Percentiles rank a stretch among this genome's conserved stretches.
Evolutionary conservation across 2,888 invertebrate species (phyloP).

Genomic region (Eutolmus rufibarbis): DNA sequence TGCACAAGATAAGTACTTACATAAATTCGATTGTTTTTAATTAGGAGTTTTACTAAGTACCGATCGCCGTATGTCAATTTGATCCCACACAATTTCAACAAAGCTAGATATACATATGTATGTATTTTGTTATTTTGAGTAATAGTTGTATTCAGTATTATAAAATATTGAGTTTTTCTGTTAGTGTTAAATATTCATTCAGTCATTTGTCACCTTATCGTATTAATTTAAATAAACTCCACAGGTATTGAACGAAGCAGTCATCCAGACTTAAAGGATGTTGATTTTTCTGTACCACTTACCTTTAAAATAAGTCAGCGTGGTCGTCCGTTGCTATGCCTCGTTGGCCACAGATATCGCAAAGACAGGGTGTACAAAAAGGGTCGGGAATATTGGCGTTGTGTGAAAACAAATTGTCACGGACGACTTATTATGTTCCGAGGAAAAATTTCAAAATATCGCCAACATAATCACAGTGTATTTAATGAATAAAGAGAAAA

Average conservation of each 20-base stretch:
- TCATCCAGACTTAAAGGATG: conserved; percentile 2
- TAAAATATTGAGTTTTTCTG: not conserved
- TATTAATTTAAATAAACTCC: not conserved
- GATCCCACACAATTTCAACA: too few species aligned
- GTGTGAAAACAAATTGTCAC: conserved; percentile 50
- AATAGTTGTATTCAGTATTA: too few species aligned
- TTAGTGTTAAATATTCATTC: not conserved
- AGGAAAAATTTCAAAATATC: conserved; percentile 50
- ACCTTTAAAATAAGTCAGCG: conserved; percentile 50
- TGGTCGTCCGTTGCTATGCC: conserved; percentile 49
- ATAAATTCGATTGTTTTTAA: too few species aligned
- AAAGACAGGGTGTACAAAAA: conserved; percentile 47
- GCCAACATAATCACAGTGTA: conserved; percentile 48
- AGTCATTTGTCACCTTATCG: not conserved
- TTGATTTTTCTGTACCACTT: not conserved
- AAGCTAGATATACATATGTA: too few species aligned
- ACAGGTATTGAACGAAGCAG: not conserved
- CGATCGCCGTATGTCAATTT: too few species aligned
- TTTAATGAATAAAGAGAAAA: conserved; percentile 14
- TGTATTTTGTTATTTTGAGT: too few species aligned
- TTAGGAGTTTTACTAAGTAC: too few species aligned
- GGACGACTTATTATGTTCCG: conserved; percentile 50
- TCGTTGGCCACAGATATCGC: conserved; percentile 49
- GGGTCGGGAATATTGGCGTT: conserved; percentile 51
- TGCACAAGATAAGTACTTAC: not conserved